Conservation (phyloP, 2,113 vertebrate genomes). For the Potamarius usumacintae region DNA sequence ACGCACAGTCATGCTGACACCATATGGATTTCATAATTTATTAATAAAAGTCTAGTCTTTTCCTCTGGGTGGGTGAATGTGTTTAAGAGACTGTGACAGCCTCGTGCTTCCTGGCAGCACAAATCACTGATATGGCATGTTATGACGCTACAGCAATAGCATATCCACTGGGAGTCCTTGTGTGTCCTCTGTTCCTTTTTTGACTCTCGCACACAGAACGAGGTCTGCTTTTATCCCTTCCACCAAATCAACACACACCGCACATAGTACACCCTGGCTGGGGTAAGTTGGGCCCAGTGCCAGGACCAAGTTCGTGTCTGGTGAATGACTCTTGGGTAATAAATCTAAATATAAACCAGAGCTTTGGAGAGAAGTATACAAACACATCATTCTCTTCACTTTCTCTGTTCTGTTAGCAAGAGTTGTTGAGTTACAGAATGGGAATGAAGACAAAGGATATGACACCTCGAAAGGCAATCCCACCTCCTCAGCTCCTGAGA, state of each 20-base stretch:
- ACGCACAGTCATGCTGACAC: constrained; percentile 6
- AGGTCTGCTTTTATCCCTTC: constrained; percentile 9
- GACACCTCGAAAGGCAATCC: not conserved
- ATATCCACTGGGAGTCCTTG: constrained; percentile 19
- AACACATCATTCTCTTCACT: constrained; percentile 9
- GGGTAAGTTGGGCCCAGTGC: constrained; percentile 23
- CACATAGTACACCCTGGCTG: constrained; percentile 9
- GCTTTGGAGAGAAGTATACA: constrained; percentile 13
- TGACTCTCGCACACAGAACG: not conserved
- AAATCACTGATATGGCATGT: constrained; percentile 37
- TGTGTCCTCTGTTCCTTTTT: constrained; percentile 18
- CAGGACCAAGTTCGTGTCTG: constrained; percentile 32
- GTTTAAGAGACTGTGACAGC: constrained; percentile 18
- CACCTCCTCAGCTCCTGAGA: not conserved
- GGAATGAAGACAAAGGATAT: not conserved
- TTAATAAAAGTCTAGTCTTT: constrained; percentile 21
- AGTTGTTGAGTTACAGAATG: not conserved
- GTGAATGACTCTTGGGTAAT: constrained; percentile 37
- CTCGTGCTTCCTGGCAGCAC: constrained; percentile 22
- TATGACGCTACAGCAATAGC: constrained; percentile 31
- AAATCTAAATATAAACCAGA: constrained; percentile 40
- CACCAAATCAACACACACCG: constrained; percentile 12
- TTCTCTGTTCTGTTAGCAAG: not conserved
- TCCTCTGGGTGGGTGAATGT: constrained; percentile 19
- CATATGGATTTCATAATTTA: constrained; percentile 4